A percentile compares a stretch with the other conserved stretches of the same genome.
These are phyloP conservation scores for Euura saliciscinereae DNA, from an alignment of 1,140 invertebrate genomes.

Conservation along the genomic window DNA sequence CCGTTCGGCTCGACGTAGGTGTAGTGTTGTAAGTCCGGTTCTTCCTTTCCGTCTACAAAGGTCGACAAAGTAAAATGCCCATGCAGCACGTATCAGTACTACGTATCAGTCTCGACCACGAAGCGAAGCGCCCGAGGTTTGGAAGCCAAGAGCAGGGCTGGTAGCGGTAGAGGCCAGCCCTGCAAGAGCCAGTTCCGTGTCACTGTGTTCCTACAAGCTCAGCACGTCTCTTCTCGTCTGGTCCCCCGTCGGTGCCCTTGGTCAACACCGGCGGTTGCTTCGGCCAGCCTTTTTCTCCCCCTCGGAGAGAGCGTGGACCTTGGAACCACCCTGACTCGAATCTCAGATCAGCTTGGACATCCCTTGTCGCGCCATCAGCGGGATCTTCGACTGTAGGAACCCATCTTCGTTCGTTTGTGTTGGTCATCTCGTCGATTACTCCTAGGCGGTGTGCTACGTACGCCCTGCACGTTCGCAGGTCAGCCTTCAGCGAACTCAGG, in stretches of 20 bases:
- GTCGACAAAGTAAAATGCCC: constrained; percentile 2
- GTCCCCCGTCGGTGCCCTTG: too few relatives aligned
- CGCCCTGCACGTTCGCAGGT: constrained; percentile 33
- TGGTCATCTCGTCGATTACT: constrained; percentile 40
- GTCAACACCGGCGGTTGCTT: not conserved
- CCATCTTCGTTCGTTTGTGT: constrained; percentile 36
- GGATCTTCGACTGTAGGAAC: constrained; percentile 35
- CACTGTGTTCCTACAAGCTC: not conserved
- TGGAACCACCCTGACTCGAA: constrained; percentile 7
- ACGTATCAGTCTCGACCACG: constrained; percentile 12
- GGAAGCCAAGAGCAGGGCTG: constrained; percentile 6
- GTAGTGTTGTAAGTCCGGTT: not conserved
- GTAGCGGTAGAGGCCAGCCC: too few relatives aligned
- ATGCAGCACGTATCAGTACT: constrained; percentile 14
- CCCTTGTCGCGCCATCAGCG: constrained; percentile 25
- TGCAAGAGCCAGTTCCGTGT: not conserved
- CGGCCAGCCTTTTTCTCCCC: not conserved
- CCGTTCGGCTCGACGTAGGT: constrained; percentile 8
- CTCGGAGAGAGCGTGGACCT: constrained; percentile 11
- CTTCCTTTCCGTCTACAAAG: not conserved
- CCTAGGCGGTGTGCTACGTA: constrained; percentile 49
- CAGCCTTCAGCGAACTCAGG: constrained; percentile 39
- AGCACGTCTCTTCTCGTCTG: not conserved
- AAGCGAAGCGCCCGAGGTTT: constrained; percentile 16
- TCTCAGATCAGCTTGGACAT: not conserved